Evolutionary conservation across 2,888 invertebrate genomes (phyloP), one percentile per base, ranked within the genome.

Genomic region (Xestia xanthographa): DNA sequence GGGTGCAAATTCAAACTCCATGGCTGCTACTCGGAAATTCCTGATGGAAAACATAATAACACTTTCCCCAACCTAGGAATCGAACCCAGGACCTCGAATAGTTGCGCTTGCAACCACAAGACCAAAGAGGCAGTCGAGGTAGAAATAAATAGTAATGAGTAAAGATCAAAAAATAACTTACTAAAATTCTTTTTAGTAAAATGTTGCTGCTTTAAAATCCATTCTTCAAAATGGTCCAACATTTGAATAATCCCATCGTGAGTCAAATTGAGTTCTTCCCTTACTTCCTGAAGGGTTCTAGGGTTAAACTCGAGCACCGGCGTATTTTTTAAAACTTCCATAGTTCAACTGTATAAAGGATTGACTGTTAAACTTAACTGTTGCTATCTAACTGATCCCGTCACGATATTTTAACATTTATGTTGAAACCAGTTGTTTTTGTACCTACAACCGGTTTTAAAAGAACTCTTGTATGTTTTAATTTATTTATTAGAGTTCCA

Each of bases 161-260:
- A 20, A 14, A 17, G 17, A 45, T n/a, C 11, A 17, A 72, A 41
- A 72, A 43, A 53, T 63, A n/a, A 90, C 92, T 91, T 79, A 93
- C 94, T 74, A 75, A 90, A 93, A 29, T 90, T 83, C 73, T 89
- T 93, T 14, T 83, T 88, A 0, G 85, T 75, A 65, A 93, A 92
- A 83, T 93, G 93, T 0, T 89, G 81, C 75, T 94, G 93, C 70
- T 92, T 91, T 12, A 85, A 77, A 9, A 92, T 79, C 94, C 94
- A 94, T 11, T 90, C 87, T 22, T 88, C 83, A 17, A 94, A 82
- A 34, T 88, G 79, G 62, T 91, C 82, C 12, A 93, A 76, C 0
- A 92, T 88, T 38, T 89, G 83, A 6, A 89, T 83, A 68, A 93
- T 88, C 29, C 79, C 87, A 53, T 82, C 86, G 2, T 86, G 86